Conservation (phyloP, 23 tunicate species). For the Corella eumyota region DNA sequence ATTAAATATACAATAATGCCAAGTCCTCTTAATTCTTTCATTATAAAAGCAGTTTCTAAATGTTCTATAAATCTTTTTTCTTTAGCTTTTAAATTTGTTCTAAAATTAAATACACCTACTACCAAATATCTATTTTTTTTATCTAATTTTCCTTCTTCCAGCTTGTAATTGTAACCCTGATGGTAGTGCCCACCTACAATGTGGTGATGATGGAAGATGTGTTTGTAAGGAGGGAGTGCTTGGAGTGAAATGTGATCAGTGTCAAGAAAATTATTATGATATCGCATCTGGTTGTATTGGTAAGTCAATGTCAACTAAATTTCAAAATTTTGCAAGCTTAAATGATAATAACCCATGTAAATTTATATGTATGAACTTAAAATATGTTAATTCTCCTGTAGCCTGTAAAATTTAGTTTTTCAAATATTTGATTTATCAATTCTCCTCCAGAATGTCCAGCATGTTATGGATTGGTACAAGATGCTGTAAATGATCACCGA, state of each 20-base stretch:
- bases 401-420: background rate
- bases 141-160: conserved; percentile 13
- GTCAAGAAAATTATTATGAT: conserved; percentile 91
- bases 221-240: conserved; percentile 81
- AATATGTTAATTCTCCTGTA: background rate
- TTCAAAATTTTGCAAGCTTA: background rate
- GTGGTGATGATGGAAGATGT: conserved; percentile 70
- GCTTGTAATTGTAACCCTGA: conserved; percentile 82
- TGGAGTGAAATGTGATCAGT: conserved; percentile 86
- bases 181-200: conserved; percentile 74
- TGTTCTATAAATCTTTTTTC: no score
- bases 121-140: no score
- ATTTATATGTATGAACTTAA: background rate
- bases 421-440: background rate
- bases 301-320: conserved; percentile 6
- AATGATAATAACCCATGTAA: background rate
- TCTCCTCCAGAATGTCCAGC: conserved; percentile 68
- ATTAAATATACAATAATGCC: no score
- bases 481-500: conserved; percentile 61
- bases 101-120: no score
- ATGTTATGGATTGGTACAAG: conserved; percentile 94
- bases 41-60: no score
- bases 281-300: conserved; percentile 70
- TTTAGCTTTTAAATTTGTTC: no score
- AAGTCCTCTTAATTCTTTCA: no score